Evolutionary conservation across 2,797 vertebrate species (phyloP).

Genomic region (Kryptopterus vitreolus): DNA sequence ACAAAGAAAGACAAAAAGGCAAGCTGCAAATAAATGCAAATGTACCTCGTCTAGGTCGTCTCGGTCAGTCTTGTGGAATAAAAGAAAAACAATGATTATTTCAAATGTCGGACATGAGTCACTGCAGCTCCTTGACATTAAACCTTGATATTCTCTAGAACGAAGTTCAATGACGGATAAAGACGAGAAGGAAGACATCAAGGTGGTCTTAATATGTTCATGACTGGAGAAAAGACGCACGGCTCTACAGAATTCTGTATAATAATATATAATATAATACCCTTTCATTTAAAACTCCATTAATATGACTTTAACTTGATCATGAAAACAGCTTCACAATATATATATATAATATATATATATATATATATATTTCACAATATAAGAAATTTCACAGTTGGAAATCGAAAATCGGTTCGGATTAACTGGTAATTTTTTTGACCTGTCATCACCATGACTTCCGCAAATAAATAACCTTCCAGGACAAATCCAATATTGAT

Average conservation of each 20-base stretch:
- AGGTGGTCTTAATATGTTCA: not conserved
- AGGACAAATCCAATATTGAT: no score
- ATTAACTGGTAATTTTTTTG: no score
- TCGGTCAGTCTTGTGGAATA: slow-evolving; percentile 38
- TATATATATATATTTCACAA: no score
- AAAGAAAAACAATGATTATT: slow-evolving; percentile 30
- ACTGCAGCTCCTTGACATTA: not conserved
- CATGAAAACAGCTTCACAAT: not conserved
- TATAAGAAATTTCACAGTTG: no score
- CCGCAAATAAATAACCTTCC: no score
- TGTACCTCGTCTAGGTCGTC: slow-evolving; percentile 54
- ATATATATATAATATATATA: not conserved
- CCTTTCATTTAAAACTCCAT: not conserved
- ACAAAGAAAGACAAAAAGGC: not conserved
- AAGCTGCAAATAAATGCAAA: slow-evolving; percentile 3
- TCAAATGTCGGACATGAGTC: not conserved
- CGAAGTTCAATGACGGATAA: not conserved
- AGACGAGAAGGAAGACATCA: not conserved
- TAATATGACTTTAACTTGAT: not conserved
- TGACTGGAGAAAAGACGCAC: not conserved
- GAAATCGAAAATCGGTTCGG: no score
- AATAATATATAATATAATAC: no score
- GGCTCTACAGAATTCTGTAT: not conserved
- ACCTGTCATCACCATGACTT: no score
- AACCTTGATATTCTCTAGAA: not conserved